Conservation (phyloP, 1,140 invertebrate species). For the Achatina immaculata region DNA sequence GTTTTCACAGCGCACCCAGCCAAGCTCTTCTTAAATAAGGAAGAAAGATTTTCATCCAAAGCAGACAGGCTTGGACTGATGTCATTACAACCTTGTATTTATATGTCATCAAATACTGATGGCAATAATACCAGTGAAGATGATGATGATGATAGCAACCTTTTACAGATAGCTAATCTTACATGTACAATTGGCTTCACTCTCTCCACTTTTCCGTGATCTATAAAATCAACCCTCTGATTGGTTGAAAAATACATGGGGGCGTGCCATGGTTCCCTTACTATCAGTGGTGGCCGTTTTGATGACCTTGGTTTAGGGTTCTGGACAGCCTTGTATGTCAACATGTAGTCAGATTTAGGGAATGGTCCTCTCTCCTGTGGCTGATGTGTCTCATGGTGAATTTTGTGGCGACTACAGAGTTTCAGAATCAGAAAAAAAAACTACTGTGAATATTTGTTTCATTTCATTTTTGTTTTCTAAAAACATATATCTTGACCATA, state of each 20-base stretch:
- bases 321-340: constrained; percentile 52
- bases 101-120: no score
- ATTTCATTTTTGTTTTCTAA: background rate
- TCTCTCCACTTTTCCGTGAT: constrained; percentile 49
- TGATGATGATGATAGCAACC: no score
- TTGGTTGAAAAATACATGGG: constrained; percentile 65
- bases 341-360: constrained; percentile 52
- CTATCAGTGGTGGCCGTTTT: constrained; percentile 55
- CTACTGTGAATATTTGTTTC: constrained; percentile 2
- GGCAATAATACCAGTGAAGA: no score
- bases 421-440: constrained; percentile 28
- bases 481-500: background rate
- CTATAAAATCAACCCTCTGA: constrained; percentile 58
- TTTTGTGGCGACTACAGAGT: constrained; percentile 46
- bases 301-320: constrained; percentile 62
- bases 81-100: no score
- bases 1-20: background rate
- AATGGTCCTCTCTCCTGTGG: constrained; percentile 35
- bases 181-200: constrained; percentile 57
- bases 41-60: background rate
- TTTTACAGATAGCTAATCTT: background rate
- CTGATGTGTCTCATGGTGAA: constrained; percentile 28
- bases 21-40: background rate
- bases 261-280: constrained; percentile 47
- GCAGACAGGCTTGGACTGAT: no score